Evolutionary conservation across 2,113 vertebrate species (phyloP), one percentile per base, ranked within the genome.

Genomic region (Polypterus bichir): DNA sequence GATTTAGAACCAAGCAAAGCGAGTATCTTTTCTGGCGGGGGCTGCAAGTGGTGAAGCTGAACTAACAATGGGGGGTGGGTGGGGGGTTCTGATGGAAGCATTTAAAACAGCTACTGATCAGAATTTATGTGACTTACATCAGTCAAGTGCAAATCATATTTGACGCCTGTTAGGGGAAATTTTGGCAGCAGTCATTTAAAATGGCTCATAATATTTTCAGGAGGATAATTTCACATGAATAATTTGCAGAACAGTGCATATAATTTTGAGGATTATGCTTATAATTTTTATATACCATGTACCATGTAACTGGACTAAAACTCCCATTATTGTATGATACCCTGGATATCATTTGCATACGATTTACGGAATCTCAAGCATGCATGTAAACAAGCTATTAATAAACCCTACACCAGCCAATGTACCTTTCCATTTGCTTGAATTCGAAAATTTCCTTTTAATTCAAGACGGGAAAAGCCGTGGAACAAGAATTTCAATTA

Each of bases 401-500:
- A 49, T 49, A 57, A 56, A 63, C 47, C n/a, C 27, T 57, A 48
- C 47, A 44, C 7, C 27, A 58, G 44, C 56, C 3, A 58, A 58
- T 44, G 47, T 62, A 54, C 9, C 52, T 54, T 47, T 54, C 52
- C 5, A 46, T 62, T 54, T 62, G 45, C 46, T 45, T 62, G 45
- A 53, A 61, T 61, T 61, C 27, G 9, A 44, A 58, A 58, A 58
- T 58, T 58, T 58, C 7, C 27, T 58, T 64, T 44, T 46, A 62
- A 61, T 66, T 27, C 53, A 62, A 66, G 56, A 49, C 49, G 59
- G 27, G 57, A 62, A 66, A 66, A 54, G 46, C 56, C 11, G 57
- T 54, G 57, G 49, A 64, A 56, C 74, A 72, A 74, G 79, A 74
- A 72, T 71, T 74, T 76, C 78, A 78, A 85, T 79, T 78, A 76